Percentiles rank a stretch among this genome's conserved stretches.
These are phyloP conservation scores for Vannuccia rotundouncinata DNA, from an alignment of 2,888 invertebrate genomes.

Conservation along the genomic window DNA sequence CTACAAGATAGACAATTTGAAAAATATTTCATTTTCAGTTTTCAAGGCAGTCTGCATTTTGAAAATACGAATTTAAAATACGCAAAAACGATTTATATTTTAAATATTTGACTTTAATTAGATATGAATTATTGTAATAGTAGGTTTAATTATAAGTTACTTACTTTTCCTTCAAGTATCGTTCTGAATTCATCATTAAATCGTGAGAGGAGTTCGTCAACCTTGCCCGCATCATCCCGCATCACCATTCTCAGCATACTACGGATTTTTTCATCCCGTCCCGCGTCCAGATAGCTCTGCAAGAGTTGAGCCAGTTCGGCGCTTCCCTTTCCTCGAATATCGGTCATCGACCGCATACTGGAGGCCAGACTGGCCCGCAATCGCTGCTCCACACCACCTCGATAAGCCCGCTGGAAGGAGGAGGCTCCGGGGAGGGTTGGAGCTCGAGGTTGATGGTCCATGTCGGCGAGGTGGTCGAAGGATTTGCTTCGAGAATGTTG, in stretches of 20 bases:
- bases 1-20: no score
- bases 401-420: not conserved
- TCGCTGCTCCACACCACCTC: conserved; percentile 17
- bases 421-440: not conserved
- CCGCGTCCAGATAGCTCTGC: conserved; percentile 1
- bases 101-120: no score
- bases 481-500: not conserved
- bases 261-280: conserved; percentile 32
- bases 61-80: no score
- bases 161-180: not conserved
- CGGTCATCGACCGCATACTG: conserved; percentile 30
- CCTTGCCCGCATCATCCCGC: conserved; percentile 5
- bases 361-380: conserved; percentile 29
- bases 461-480: not conserved
- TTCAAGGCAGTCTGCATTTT: no score
- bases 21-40: no score
- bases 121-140: no score
- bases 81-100: no score
- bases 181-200: conserved; percentile 28
- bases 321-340: conserved; percentile 27
- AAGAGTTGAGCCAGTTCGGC: conserved; percentile 31
- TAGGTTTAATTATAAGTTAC: no score
- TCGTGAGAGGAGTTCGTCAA: conserved; percentile 8
- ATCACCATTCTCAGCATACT: conserved; percentile 14
- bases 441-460: not conserved